phyloP scores from a whole-genome alignment of 2,888 invertebrate species.

The Automeris io region DNA sequence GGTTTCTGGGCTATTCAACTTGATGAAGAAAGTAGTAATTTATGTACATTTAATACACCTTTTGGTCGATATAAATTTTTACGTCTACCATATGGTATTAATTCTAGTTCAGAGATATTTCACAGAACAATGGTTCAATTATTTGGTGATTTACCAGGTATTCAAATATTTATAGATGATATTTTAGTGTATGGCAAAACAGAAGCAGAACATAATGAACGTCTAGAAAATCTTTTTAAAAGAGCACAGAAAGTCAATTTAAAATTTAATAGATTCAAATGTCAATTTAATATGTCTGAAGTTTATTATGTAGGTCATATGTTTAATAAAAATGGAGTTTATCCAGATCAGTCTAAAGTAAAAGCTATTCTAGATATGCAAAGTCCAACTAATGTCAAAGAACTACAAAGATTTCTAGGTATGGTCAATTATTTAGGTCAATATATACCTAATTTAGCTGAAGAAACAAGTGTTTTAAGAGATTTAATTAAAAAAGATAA shows the following conservation, averaged over 20 bases:
- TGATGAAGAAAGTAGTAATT: constrained; percentile 8
- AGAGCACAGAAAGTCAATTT: constrained; percentile 13
- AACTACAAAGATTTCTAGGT: constrained; percentile 3
- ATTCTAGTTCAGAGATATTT: constrained; percentile 6
- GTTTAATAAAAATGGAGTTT: constrained; percentile 1
- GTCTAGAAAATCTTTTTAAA: constrained; percentile 12
- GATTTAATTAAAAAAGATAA: neutral
- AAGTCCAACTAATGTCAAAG: neutral
- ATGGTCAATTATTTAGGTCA: constrained; percentile 1
- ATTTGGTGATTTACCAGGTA: constrained; percentile 7
- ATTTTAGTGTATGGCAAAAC: constrained; percentile 15
- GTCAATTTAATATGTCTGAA: constrained; percentile 3
- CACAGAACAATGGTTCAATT: constrained; percentile 1
- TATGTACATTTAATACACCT: constrained; percentile 17
- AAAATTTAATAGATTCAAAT: constrained; percentile 17
- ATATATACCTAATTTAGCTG: neutral
- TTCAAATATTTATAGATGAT: constrained; percentile 16
- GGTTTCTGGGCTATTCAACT: constrained; percentile 19
- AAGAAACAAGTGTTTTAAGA: neutral
- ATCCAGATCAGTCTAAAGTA: neutral
- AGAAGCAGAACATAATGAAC: constrained; percentile 8
- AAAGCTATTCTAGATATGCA: constrained; percentile 4
- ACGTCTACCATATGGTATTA: constrained; percentile 9
- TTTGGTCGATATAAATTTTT: constrained; percentile 1
- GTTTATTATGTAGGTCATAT: constrained; percentile 10